Evolutionary conservation across 2,113 vertebrate species (phyloP).

Genomic region (Pelmatolapia mariae): DNA sequence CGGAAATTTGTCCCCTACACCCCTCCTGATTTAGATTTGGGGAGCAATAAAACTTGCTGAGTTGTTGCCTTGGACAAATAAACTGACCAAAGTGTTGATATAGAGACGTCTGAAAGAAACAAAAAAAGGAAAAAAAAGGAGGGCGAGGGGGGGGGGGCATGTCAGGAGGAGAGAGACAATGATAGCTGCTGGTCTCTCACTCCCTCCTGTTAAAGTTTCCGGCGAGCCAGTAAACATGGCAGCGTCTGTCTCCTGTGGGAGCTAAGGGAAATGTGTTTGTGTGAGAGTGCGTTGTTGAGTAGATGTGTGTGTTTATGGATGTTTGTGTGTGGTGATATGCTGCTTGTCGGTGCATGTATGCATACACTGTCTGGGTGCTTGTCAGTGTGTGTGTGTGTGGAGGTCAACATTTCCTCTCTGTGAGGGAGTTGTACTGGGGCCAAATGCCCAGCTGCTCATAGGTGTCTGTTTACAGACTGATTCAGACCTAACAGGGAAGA

Average conservation of each 20-base stretch:
- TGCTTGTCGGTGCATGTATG: constrained; percentile 34
- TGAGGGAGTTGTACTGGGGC: constrained; percentile 68
- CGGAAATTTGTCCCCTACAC: constrained; percentile 56
- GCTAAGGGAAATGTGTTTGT: constrained; percentile 39
- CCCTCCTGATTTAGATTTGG: constrained; percentile 73
- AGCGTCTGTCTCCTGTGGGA: constrained; percentile 78
- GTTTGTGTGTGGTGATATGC: constrained; percentile 51
- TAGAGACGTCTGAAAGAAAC: constrained; percentile 75
- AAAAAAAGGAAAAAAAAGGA: constrained; percentile 6
- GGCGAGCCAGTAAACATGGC: constrained; percentile 88
- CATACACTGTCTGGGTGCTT: not conserved
- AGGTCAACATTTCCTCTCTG: constrained; percentile 77
- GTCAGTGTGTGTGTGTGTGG: constrained; percentile 34
- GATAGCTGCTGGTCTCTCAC: constrained; percentile 61
- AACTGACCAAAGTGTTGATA: constrained; percentile 87
- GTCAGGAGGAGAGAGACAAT: not conserved
- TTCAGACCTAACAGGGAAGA: constrained; percentile 27
- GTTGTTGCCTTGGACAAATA: constrained; percentile 88
- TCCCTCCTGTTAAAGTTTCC: constrained; percentile 81
- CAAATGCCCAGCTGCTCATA: constrained; percentile 87
- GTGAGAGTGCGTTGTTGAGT: constrained; percentile 41
- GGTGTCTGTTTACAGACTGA: constrained; percentile 67
- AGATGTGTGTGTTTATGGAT: constrained; percentile 47
- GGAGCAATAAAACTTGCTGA: constrained; percentile 84
- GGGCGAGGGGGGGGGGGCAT: not conserved